Conservation (phyloP, 2,797 vertebrate genomes). For the Oreochromis mossambicus region DNA sequence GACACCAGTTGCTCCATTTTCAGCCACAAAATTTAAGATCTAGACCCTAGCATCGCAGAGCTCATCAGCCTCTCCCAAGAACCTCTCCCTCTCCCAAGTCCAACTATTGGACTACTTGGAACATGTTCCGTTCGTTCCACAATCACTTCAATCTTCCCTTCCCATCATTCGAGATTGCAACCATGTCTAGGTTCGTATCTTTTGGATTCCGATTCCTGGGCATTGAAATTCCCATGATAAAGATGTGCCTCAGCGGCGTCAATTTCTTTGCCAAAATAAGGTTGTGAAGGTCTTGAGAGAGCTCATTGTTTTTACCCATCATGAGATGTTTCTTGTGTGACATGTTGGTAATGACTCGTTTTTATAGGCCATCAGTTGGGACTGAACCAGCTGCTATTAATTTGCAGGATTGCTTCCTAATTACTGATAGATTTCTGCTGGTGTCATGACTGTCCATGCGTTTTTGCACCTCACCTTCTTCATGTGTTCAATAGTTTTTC, state of each 20-base stretch:
- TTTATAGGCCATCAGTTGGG: not conserved
- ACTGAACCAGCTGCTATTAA: not conserved
- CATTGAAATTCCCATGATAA: no score
- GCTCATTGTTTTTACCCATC: not conserved
- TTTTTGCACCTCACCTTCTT: not conserved
- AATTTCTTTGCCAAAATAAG: not conserved
- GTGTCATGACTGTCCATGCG: not conserved
- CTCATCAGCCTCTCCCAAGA: not conserved
- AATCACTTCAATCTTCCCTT: not conserved
- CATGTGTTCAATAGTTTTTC: not conserved
- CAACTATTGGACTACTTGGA: not conserved
- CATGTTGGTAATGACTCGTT: not conserved
- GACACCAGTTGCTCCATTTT: not conserved
- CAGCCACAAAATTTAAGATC: not conserved
- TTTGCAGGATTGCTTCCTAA: not conserved
- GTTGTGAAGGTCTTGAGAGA: not conserved
- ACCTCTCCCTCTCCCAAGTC: not conserved
- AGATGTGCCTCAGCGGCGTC: not conserved
- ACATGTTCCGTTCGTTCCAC: accelerated
- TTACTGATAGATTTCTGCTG: not conserved
- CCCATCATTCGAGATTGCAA: not conserved
- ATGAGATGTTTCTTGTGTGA: not conserved
- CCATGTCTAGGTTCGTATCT: not conserved
- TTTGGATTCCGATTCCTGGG: not conserved
- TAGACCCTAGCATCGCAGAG: not conserved